Evolutionary conservation across 2,113 vertebrate genomes (phyloP).

Genomic region (Puffinus mauretanicus): DNA sequence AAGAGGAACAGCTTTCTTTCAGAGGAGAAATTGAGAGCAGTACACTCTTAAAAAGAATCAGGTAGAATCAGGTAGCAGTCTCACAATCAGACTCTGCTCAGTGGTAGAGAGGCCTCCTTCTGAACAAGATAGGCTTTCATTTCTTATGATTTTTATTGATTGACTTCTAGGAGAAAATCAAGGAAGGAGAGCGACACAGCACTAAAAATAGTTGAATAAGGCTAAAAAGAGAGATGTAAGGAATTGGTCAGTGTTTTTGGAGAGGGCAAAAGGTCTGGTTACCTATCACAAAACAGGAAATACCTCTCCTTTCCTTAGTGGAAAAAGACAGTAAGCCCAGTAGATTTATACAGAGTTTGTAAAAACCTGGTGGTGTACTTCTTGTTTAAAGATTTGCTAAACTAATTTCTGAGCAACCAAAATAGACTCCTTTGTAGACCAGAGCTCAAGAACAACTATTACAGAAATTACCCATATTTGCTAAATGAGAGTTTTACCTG

Average conservation of each 20-base stretch:
- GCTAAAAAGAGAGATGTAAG: background rate
- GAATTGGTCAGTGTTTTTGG: background rate
- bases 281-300: background rate
- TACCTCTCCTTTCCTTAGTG: background rate
- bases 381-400: background rate
- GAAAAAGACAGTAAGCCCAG: background rate
- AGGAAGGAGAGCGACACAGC: background rate
- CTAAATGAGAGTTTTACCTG: background rate
- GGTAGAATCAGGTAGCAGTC: background rate
- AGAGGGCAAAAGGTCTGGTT: background rate
- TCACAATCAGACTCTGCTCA: background rate
- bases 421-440: background rate
- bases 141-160: background rate
- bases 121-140: background rate
- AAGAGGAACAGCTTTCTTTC: background rate
- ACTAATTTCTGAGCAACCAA: background rate
- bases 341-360: background rate
- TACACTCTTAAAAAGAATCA: background rate
- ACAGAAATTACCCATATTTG: background rate
- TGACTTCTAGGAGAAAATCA: background rate
- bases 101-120: background rate
- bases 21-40: background rate
- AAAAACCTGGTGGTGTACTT: background rate
- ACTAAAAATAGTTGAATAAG: background rate
- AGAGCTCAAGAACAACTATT: background rate